phyloP scores from a whole-genome alignment of 1,140 invertebrate genomes.

The Berghia stephanieae region DNA sequence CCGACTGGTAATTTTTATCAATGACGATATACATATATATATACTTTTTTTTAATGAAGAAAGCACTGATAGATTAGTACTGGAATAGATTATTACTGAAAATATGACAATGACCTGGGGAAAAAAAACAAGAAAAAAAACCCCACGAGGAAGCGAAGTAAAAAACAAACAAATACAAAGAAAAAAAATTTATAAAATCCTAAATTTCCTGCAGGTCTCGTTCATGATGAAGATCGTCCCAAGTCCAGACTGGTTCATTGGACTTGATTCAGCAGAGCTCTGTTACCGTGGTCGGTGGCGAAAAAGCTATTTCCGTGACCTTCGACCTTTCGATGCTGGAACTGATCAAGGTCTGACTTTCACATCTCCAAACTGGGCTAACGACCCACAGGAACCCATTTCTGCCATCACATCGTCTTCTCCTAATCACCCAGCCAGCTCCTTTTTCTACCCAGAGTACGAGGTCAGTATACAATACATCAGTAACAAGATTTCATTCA shows the following conservation, averaged over 20 bases:
- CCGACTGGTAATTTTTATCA: too few species aligned
- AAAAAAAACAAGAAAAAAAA: too few species aligned
- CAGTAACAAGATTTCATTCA: too few species aligned
- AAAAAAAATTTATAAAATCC: too few species aligned
- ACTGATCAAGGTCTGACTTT: constrained; percentile 56
- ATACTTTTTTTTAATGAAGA: too few species aligned
- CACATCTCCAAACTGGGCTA: constrained; percentile 56
- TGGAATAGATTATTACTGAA: too few species aligned
- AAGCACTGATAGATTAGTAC: too few species aligned
- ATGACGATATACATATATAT: too few species aligned
- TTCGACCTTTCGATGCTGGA: constrained; percentile 52
- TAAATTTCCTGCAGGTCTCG: constrained; percentile 46
- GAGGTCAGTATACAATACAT: too few species aligned
- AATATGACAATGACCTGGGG: too few species aligned
- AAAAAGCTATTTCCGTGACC: constrained; percentile 37
- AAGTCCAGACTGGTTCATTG: constrained; percentile 61
- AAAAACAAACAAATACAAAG: too few species aligned
- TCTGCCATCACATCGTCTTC: constrained; percentile 41
- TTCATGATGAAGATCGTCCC: constrained; percentile 55
- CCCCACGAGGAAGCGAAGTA: too few species aligned
- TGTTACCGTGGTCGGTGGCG: constrained; percentile 50
- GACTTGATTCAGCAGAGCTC: constrained; percentile 47
- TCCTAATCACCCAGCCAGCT: constrained; percentile 51
- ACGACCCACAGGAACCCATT: constrained; percentile 43
- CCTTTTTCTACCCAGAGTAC: constrained; percentile 52